These are phyloP conservation scores for Lordiphosa clarofinis DNA, from an alignment of 1,140 invertebrate species.

Conservation along the genomic window DNA sequence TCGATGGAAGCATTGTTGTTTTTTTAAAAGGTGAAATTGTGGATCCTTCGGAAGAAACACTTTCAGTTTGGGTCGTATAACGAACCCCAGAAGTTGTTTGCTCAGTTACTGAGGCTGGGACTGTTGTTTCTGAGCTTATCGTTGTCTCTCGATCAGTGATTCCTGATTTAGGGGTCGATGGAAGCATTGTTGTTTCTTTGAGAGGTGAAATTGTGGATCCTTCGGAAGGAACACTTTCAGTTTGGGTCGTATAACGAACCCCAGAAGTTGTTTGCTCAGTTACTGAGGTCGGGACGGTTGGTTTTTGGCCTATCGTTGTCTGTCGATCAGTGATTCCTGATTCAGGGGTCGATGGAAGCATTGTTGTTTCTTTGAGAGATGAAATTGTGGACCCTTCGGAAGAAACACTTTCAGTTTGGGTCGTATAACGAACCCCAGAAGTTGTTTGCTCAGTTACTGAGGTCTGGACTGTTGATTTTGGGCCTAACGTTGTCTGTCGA, in stretches of 20 bases:
- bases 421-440: neutral
- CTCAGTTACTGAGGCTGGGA: neutral
- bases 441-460: neutral
- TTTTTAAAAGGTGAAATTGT: no score
- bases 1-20: no score
- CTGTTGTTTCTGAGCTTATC: neutral
- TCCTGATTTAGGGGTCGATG: neutral
- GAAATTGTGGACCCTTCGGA: neutral
- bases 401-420: neutral
- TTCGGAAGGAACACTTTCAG: no score
- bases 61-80: neutral
- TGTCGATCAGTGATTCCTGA: no score
- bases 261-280: no score
- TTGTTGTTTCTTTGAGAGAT: neutral
- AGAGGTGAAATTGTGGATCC: neutral
- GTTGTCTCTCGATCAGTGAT: neutral
- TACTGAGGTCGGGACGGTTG: no score
- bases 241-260: no score
- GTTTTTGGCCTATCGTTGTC: no score
- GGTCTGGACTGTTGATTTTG: neutral
- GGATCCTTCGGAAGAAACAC: neutral
- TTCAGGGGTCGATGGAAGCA: no score
- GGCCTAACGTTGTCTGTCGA: slow-evolving; percentile 5
- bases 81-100: neutral
- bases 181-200: neutral